These are phyloP conservation scores for Rotaria macrura DNA, from an alignment of 2,888 invertebrate species.

Conservation along the genomic window DNA sequence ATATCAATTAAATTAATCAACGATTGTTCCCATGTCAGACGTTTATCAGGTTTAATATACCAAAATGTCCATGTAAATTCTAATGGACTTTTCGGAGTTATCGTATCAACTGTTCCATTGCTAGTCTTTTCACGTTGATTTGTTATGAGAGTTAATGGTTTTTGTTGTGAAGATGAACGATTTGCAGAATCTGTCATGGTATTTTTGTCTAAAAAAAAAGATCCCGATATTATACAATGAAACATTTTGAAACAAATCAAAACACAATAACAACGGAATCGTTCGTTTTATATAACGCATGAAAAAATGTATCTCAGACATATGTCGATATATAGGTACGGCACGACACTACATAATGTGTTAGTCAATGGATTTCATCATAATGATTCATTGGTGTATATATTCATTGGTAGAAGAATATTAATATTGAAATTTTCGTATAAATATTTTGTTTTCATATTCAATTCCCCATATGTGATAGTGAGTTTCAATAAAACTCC, in stretches of 20 bases:
- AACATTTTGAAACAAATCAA: not conserved
- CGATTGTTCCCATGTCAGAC: not conserved
- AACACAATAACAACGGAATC: not conserved
- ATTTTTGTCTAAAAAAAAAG: too few species aligned
- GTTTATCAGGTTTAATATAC: slow-evolving; percentile 22
- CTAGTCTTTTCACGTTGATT: not conserved
- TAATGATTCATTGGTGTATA: not conserved
- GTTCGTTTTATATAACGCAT: too few species aligned
- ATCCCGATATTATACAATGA: too few species aligned
- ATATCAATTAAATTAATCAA: slow-evolving; percentile 14
- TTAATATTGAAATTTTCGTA: not conserved
- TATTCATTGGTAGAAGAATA: not conserved
- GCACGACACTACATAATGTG: not conserved
- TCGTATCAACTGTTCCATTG: not conserved
- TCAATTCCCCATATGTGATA: not conserved
- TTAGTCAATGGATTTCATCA: not conserved
- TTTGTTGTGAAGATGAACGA: not conserved
- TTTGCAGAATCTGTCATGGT: not conserved
- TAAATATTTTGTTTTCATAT: not conserved
- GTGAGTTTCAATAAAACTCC: too few species aligned
- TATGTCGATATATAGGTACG: not conserved
- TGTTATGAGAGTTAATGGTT: not conserved
- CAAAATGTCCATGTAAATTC: slow-evolving; percentile 18
- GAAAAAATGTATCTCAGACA: not conserved
- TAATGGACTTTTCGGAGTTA: slow-evolving; percentile 19